Base-by-base conservation (phyloP, 2,113 vertebrate genomes). In the Pagrus major region DNA sequence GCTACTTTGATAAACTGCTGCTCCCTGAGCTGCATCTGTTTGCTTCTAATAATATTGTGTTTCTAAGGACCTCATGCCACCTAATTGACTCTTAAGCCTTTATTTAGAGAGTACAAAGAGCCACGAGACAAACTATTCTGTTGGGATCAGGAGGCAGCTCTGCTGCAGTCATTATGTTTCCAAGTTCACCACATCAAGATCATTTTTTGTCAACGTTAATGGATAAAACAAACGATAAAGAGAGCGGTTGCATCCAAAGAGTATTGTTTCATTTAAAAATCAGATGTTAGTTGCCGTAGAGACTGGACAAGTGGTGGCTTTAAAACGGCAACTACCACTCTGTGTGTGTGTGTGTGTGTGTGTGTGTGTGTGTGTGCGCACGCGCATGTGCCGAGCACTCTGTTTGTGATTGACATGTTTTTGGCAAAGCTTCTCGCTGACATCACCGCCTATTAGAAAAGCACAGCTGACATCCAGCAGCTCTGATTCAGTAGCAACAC, bases 381-480 rank as follows among this genome's bases (percentile, higher is more conserved):
- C 14, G 46, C 23, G 76, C 46, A 35, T 10, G 35, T 23, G 29
- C 6, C 39, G 10, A n/a, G 41, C 56, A 49, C 2, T 33, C 16
- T 67, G 51, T 60, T 73, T 78, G 82, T 82, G 71, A 88, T 88
- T 93, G 94, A 94, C 89, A 78, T 89, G 90, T 12, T 88, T 92
- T 94, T 87, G 88, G 74, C 83, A 76, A 27, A 60, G 41, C 54
- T 41, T 55, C 66, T 33, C 15, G 7, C 39, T 83, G 81, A 88
- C 95, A 95, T 97, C 96, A 97, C 91, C 71, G 20, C 33, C 83
- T 86, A 85, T 94, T 64, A 56, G 31, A 54, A 35, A 54, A 31
- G 49, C 37, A n/a, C 64, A 79, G 63, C 71, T 49, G 54, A 56
- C 37, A 3, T 1, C 5, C 16, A 20, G 23, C 0, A 67, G 63